Base-by-base conservation (phyloP, 2,113 vertebrate species). In the Panthera uncia region DNA sequence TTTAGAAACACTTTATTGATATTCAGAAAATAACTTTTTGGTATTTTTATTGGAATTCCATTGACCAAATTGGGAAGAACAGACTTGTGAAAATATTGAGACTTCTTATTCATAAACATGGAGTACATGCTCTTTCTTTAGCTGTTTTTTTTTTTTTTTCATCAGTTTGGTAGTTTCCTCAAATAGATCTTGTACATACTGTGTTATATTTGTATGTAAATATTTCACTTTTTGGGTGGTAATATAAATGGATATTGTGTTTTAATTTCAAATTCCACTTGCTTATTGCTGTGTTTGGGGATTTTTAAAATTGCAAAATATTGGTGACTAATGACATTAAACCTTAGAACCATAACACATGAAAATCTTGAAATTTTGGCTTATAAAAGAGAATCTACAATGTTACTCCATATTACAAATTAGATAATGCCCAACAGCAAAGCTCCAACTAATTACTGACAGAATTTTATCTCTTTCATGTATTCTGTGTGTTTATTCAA, bases 401-500 rank as follows among this genome's bases (percentile, higher is more conserved):
- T 86, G 45, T 88, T 57, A 41, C 29, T 83, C 71, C 7, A 33
- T 68, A 73, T 78, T 82, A 94, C 25, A 93, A 93, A 83, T 82
- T 91, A 85, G 16, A 52, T 55, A 95, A 6, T 87, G 45, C 61
- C 78, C 96, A 89, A 82, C 48, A 93, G 38, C 57, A 96, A 78
- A 96, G 36, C 25, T 89, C 57, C 76, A 91, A 91, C 12, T 95
- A 86, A 86, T 95, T 97, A 79, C 81, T 36, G 55, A 71, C 52
- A 91, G 5, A 83, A 82, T 68, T 97, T 89, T 92, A 33, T 88
- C 12, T 89, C n/a, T 4, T 23, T 31, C 27, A 82, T n/a, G 18
- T 92, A 89, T 95, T 33, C 33, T 89, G 4, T 76, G 55, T 3
- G 7, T 91, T 88, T 87, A 94, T 76, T 80, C 74, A 95, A 57